Base-by-base conservation (phyloP, 2,797 vertebrate species). In the Sebastes trivittatus region DNA sequence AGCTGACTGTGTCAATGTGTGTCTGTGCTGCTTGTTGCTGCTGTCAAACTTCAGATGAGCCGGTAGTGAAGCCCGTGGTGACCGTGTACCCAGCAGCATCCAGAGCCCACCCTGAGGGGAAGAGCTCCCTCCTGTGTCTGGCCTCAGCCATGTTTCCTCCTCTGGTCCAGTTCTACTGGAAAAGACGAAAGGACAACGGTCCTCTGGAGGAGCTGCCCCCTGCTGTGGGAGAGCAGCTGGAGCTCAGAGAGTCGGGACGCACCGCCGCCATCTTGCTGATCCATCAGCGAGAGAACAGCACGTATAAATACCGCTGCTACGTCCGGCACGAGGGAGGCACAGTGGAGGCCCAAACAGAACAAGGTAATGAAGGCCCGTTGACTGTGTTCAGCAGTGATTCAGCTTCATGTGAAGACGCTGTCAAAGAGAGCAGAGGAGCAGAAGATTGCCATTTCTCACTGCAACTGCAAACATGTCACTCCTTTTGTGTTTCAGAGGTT, bases 91-190 rank as follows among this genome's bases (percentile, higher is more conserved):
- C 74, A 2, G 73, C 54, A 75, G 77, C 70, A 16, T 56, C 77
- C 74, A 67, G n/a, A 1, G 70, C 9, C 70, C 7, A 60, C 32
- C 77, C 13, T 60, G 30, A 70, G 71, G 59, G 42, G 46, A 58
- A 8, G 20, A 75, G 36, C 27, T 60, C 18, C 2, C 84, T 90
- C 72, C 77, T 90, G 68, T 90, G 86, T 52, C 7, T 68, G 77
- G 86, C 88, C 75, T 85, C 86, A 5, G 46, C 1, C 66, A 90
- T 90, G 86, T 71, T 62, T 68, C 88, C 88, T 70, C 72, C 88
- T 65, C 22, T 66, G 79, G 69, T 89, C 58, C 67, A 3, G 9
- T 75, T 90, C 77, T 77, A 54, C 83, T 90, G 87, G 89, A 81
- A 38, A 29, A 82, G 64, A 77, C 58, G 7, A 13, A 80, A 27